Base-by-base conservation (phyloP, 2,888 invertebrate genomes). In the Cheilosia vulpina region DNA sequence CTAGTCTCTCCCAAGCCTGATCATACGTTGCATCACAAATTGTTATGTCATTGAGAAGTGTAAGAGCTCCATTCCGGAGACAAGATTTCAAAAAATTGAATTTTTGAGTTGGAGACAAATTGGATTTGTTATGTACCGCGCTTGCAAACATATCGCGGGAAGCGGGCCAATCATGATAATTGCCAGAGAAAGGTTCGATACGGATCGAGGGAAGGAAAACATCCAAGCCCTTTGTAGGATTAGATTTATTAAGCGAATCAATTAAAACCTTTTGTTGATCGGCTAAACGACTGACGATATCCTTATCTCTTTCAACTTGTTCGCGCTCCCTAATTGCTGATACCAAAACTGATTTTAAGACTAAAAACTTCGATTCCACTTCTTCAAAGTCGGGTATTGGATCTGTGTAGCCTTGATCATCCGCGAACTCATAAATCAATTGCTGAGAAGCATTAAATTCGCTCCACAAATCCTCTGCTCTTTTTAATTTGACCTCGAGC, bases 171-270 rank as follows among this genome's bases (percentile, higher is more conserved):
- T 63, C 53, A 2, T 27, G 63, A 53, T 73, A 73, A 6, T 2
- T 53, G 3, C 63, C 73, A 5, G 63, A 52, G 9, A 73, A 53
- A 1, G 63, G 47, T 27, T 58, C 50, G 13, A 62, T 72, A 13
- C 24, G 15, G 24, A 62, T 72, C 34, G 19, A 21, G 6, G 47
- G 62, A 34, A 63, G 24, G n/a, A n/a, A 52, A 11, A 9, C 1
- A 24, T 52, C 52, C 21, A 19, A 21, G 11, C 17, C 21, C 13
- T 52, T 52, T n/a, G 4, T n/a, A 0, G 52, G 2, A 5, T 27
- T 38, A 17, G 65, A 52, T 17, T 13, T 38, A 13, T 19, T 52
- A 11, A 52, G n/a, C 4, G 47, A 9, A 2, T 65, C 65, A 4
- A 31, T n/a, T 43, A 38, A 7, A 34, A 24, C 21, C 19, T 24